Evolutionary conservation across 2,113 vertebrate genomes (phyloP), one percentile per base, ranked within the genome.

Genomic region (Gavialis gangeticus): DNA sequence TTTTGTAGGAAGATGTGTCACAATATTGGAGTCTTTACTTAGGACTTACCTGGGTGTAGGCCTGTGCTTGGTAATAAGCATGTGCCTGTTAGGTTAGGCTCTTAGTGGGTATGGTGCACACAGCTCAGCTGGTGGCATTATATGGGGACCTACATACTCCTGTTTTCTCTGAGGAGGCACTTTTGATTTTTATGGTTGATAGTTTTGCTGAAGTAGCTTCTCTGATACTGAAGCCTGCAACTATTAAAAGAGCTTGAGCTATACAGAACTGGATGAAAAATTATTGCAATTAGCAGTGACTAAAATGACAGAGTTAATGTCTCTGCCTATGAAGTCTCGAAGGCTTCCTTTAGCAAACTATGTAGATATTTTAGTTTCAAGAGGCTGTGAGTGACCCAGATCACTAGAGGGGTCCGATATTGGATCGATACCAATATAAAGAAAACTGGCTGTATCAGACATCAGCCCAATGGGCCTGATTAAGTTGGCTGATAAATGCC

Each of bases 1-100:
- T 34, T 73, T 15, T 30, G 30, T 15, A 22, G 24, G 22, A 73
- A 73, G 69, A 3, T 1, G 0, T 91, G 54, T 30, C 59, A 73
- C 25, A 0, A 11, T 30, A 12, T 10, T 8, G 3, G 16, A 1
- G 34, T 71, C 34, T 37, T 62, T 30, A 21, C 55, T 92, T 82
- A 80, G n/a, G 24, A 55, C 73, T 83, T 15, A 21, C 22, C 56
- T 12, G 28, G 25, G 57, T 46, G 34, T 37, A 73, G 46, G 22
- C 1, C 6, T 28, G 6, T 73, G 73, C 75, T 89, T n/a, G 10
- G 30, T 1, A 13, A 28, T 57, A 73, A 2, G 64, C 25, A 58
- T 10, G 59, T 22, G 1, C 54, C 63, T 8, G 75, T 27, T 67
- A 63, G 30, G 0, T 0, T 28, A 69, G 82, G 73, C 25, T 21